Evolutionary conservation across 2,797 vertebrate genomes (phyloP).

Genomic region (Sarcoramphus papa): DNA sequence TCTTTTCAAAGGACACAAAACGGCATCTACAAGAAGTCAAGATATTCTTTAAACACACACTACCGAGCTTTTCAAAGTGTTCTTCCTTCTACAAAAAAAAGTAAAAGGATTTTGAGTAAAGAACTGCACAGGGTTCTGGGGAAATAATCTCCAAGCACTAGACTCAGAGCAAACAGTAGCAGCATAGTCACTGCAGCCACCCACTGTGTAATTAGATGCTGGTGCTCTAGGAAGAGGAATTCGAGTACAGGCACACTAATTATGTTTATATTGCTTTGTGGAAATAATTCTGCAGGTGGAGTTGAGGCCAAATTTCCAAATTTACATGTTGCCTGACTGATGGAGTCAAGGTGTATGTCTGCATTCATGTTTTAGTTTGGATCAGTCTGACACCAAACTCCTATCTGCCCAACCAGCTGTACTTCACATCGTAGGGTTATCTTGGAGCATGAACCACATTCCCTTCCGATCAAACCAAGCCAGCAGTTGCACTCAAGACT

Average conservation of each 20-base stretch:
- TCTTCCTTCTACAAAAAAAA: not conserved
- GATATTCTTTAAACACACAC: not conserved
- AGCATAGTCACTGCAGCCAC: not conserved
- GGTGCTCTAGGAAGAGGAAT: not conserved
- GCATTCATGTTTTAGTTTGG: not conserved
- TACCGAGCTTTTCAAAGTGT: not conserved
- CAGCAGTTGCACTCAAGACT: not conserved
- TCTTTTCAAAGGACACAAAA: not conserved
- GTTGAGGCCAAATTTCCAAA: not conserved
- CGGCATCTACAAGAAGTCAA: not conserved
- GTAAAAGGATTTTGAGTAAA: not conserved
- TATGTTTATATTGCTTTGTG: not conserved
- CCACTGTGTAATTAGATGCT: not conserved
- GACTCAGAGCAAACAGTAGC: not conserved
- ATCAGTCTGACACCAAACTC: not conserved
- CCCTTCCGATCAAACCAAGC: not conserved
- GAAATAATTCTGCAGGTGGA: not conserved
- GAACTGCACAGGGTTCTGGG: not conserved
- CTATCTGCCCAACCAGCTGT: not conserved
- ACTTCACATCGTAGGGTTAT: rapidly evolving
- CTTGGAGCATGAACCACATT: rapidly evolving
- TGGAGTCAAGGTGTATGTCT: not conserved
- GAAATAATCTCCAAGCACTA: not conserved
- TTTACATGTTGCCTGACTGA: not conserved
- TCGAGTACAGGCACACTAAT: not conserved